Percentiles rank a stretch among this genome's conserved stretches.
These are phyloP conservation scores for Rhynchotus rufescens DNA, from an alignment of 2,797 vertebrate genomes.

Conservation along the genomic window DNA sequence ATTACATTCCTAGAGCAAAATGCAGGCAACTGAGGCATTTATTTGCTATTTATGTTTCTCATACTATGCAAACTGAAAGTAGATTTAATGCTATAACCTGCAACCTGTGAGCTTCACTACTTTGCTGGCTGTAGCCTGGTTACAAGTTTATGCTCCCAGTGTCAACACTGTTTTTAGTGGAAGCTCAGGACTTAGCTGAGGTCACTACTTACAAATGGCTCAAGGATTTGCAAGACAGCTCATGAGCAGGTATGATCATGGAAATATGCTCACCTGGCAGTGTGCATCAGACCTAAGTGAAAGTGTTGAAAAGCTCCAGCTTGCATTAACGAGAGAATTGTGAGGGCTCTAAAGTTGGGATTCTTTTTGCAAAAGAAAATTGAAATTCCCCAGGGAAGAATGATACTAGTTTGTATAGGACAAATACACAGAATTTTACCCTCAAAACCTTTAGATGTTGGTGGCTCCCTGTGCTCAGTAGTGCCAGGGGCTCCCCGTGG, in stretches of 20 bases:
- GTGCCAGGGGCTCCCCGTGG: not conserved
- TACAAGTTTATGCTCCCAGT: not conserved
- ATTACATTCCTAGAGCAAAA: not conserved
- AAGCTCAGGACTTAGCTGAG: not conserved
- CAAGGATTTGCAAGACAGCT: not conserved
- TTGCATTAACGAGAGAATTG: not conserved
- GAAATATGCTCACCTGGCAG: not conserved
- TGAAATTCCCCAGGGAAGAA: not conserved
- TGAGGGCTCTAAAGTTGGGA: not conserved
- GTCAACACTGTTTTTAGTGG: too few relatives aligned
- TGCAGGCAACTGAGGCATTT: not conserved
- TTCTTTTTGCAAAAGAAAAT: not conserved
- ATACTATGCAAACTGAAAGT: not conserved
- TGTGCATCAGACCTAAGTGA: accelerated
- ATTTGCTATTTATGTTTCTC: not conserved
- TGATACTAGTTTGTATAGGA: not conserved
- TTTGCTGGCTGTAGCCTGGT: not conserved
- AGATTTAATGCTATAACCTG: not conserved
- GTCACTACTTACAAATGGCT: not conserved
- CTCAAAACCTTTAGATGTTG: accelerated
- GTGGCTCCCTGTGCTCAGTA: accelerated
- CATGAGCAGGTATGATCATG: not conserved
- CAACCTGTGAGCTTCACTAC: not conserved
- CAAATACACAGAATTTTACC: not conserved
- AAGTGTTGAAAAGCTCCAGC: not conserved